Evolutionary conservation across 1,140 invertebrate species (phyloP), one percentile per base, ranked within the genome.

Genomic region (Trachymyrmex septentrionalis): DNA sequence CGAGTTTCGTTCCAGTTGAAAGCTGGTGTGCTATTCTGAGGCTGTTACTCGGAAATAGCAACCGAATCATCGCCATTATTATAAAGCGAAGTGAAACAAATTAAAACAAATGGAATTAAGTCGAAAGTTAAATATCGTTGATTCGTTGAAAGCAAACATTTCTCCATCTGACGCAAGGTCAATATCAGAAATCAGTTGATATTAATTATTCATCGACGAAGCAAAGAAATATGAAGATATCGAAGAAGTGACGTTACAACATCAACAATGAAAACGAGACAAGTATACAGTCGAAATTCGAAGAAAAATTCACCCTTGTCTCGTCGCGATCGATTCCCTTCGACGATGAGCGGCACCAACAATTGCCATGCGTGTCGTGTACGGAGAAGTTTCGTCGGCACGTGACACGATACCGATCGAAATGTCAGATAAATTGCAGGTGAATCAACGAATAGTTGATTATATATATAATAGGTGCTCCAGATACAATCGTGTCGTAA

Each of bases 341-440:
- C 67, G 24, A 67, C 38, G 48, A 71, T 19, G 30, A 44, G 53
- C 59, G 55, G 34, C 19, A 59, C 12, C 34, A 38, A 38, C 16
- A 61, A 55, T 34, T 66, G 63, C 63, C 27, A 64, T 64, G 78
- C 21, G 66, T 27, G 30, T 55, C 14, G 27, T 34, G 44, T 48
- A 9, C 64, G 50, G 3, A 27, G 24, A 85, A 63, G 48, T 53
- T 88, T 75, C 75, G 63, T 73, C 59, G 78, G n/a, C 57, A 87
- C 91, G 87, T 92, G 93, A 87, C 91, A 86, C 91, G 93, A 93
- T 92, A 86, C 84, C 88, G 94, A 93, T 94, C 91, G 91, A 94
- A 95, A 94, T 91, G 91, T 91, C 91, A 93, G 88, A 93, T 94
- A 91, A 94, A 94, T 94, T 93, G 94, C 93, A 93, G 94, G 94